These are phyloP conservation scores for Proales similis DNA, from an alignment of 1,140 invertebrate species.

Conservation along the genomic window DNA sequence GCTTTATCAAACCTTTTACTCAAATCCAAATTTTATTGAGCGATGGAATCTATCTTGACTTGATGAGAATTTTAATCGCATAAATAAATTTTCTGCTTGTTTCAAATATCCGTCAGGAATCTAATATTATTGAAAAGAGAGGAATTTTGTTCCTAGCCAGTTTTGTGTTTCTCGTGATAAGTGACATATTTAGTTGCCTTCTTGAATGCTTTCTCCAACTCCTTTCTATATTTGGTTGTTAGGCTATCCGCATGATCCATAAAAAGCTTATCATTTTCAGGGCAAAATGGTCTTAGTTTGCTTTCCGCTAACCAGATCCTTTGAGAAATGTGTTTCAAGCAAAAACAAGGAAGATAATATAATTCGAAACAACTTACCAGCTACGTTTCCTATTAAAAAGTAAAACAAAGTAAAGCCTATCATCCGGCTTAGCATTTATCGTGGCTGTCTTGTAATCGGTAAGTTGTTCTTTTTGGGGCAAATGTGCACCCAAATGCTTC, in stretches of 20 bases:
- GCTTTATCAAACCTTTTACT: too few species aligned
- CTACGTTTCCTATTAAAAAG: constrained; percentile 27
- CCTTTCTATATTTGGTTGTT: constrained; percentile 31
- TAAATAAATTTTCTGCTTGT: too few species aligned
- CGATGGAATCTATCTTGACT: too few species aligned
- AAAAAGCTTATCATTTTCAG: constrained; percentile 34
- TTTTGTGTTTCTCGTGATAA: too few species aligned
- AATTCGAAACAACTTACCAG: constrained; percentile 7
- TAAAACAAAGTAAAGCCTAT: constrained; percentile 32
- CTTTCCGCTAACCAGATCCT: constrained; percentile 31
- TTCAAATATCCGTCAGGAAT: too few species aligned
- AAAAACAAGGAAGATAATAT: not conserved
- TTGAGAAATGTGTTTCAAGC: too few species aligned
- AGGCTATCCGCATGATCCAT: constrained; percentile 19
- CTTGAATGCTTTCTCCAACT: constrained; percentile 33
- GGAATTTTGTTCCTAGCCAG: too few species aligned
- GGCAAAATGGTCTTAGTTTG: constrained; percentile 36
- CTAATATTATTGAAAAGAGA: too few species aligned
- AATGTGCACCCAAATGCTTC: constrained; percentile 24
- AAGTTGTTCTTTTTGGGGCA: constrained; percentile 27
- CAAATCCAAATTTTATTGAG: too few species aligned
- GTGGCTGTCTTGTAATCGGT: constrained; percentile 11
- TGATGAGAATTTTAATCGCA: too few species aligned
- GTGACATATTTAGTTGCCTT: constrained; percentile 23
- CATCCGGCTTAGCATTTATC: constrained; percentile 14